Evolutionary conservation across 2,797 vertebrate genomes (phyloP).

Genomic region (Cygnus olor): DNA sequence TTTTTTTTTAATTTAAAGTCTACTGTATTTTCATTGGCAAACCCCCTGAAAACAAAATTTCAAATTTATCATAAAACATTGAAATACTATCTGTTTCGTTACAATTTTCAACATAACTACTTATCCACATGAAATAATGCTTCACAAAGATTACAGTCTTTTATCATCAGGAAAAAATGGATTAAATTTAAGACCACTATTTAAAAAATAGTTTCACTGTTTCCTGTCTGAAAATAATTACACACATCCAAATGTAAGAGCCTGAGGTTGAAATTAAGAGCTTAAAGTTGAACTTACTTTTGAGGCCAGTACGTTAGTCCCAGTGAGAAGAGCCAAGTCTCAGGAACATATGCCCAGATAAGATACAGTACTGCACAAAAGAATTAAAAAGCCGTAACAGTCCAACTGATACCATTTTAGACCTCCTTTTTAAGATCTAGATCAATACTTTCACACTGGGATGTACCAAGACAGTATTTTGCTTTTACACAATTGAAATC

Average conservation of each 20-base stretch:
- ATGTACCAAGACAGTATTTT: not conserved
- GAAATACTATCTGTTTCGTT: not conserved
- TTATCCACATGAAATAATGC: not conserved
- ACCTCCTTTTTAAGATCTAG: not conserved
- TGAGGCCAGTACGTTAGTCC: slow-evolving; percentile 97
- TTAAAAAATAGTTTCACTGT: not conserved
- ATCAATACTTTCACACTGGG: not conserved
- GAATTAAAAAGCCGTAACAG: not conserved
- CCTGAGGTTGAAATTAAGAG: not conserved
- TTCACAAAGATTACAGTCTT: not conserved
- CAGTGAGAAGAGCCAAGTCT: slow-evolving; percentile 90
- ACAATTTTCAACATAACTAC: not conserved
- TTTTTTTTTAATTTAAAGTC: not conserved
- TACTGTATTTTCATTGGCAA: not conserved
- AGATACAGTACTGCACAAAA: slow-evolving; percentile 86
- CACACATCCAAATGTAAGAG: not conserved
- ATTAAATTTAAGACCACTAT: not conserved
- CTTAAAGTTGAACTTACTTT: slow-evolving; percentile 84
- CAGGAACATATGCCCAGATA: slow-evolving; percentile 92
- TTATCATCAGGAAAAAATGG: not conserved
- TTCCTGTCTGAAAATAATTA: not conserved
- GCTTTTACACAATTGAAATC: not conserved
- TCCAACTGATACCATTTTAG: not conserved
- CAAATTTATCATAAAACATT: not conserved
- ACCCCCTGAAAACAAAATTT: not conserved